Evolutionary conservation across 1,140 invertebrate genomes (phyloP).

Genomic region (Aphaenogaster ashmeadi): DNA sequence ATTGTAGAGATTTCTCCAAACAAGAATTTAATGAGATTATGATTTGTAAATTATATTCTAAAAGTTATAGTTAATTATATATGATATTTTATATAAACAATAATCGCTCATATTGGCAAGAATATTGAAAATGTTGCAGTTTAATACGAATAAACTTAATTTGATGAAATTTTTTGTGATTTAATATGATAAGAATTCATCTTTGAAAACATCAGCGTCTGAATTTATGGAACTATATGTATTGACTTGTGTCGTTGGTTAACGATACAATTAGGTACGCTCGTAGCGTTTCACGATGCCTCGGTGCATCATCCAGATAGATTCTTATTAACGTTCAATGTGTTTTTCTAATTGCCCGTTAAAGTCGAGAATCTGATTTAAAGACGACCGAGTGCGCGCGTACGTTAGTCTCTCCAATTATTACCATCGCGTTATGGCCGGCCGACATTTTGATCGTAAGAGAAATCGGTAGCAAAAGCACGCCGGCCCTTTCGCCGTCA

Average conservation of each 20-base stretch:
- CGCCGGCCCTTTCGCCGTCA: slow-evolving; percentile 3
- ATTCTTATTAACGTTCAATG: slow-evolving; percentile 41
- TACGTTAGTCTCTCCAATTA: slow-evolving; percentile 10
- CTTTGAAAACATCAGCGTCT: not conserved
- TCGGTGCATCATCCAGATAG: not conserved
- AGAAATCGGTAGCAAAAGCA: not conserved
- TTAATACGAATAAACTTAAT: not conserved
- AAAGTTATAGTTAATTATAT: not conserved
- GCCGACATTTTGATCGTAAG: slow-evolving; percentile 17
- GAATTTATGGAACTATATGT: not conserved
- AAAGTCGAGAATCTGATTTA: slow-evolving; percentile 33
- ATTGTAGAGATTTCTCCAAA: not conserved
- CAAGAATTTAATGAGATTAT: not conserved
- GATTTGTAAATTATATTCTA: not conserved
- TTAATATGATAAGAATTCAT: not conserved
- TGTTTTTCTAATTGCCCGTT: slow-evolving; percentile 49
- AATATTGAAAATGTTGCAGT: not conserved
- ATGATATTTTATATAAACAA: not conserved
- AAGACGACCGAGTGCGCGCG: slow-evolving; percentile 6
- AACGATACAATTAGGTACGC: slow-evolving; percentile 49
- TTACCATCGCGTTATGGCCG: slow-evolving; percentile 27
- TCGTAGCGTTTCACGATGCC: slow-evolving; percentile 23
- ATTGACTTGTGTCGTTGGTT: not conserved
- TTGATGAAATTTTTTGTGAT: not conserved
- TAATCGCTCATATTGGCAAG: not conserved